Conservation (phyloP, 2,113 vertebrate species). For the Eulacestoma nigropectus region DNA sequence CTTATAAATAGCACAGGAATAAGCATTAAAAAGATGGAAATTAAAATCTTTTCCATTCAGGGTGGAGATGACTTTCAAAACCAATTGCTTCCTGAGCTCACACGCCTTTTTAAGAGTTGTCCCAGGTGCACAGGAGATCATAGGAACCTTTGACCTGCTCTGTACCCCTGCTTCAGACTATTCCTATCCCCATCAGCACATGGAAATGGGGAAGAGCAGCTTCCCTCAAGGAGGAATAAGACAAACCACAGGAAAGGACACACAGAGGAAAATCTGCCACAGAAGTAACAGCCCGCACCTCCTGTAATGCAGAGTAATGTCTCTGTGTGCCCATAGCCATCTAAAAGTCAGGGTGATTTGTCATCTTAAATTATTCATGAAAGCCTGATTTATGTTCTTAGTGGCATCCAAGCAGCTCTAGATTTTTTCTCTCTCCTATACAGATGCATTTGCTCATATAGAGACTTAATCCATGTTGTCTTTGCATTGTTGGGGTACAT, state of each 20-base stretch:
- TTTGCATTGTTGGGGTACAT: not conserved
- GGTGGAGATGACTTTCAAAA: not conserved
- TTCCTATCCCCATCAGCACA: too few species aligned
- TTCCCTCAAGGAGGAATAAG: not conserved
- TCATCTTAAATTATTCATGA: not conserved
- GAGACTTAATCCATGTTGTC: not conserved
- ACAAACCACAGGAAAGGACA: not conserved
- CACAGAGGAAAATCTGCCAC: not conserved
- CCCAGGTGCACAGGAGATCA: accelerated
- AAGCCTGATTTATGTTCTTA: not conserved
- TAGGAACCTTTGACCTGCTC: not conserved
- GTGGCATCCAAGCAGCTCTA: not conserved
- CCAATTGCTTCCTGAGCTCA: not conserved
- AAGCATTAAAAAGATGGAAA: not conserved
- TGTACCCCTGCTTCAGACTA: not conserved
- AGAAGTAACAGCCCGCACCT: too few species aligned
- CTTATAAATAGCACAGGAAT: not conserved
- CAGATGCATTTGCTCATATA: not conserved
- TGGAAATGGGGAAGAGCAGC: not conserved
- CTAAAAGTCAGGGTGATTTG: not conserved
- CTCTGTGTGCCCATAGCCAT: not conserved
- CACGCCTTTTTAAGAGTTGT: not conserved
- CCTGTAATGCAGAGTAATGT: not conserved
- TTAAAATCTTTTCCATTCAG: not conserved
- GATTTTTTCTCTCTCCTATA: not conserved